Conservation (phyloP, 2,797 vertebrate species). For the Aeoliscus strigatus region DNA sequence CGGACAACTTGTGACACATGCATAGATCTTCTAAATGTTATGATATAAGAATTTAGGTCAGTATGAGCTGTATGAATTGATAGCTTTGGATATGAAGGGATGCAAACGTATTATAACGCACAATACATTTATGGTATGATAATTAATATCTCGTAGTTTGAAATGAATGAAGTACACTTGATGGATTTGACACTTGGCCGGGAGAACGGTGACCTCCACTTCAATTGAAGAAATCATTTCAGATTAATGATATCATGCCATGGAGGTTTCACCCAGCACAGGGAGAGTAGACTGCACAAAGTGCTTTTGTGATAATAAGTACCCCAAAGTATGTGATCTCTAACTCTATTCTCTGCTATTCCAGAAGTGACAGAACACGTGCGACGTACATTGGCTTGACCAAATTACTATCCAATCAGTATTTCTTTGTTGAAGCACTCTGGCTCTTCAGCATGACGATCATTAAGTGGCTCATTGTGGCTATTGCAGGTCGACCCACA, state of each 20-base stretch:
- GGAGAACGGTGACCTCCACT: too few species aligned
- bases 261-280: constrained; percentile 13
- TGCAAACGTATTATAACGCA: too few species aligned
- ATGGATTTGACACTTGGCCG: too few species aligned
- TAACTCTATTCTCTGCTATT: constrained; percentile 41
- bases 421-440: constrained; percentile 65
- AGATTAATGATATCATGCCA: constrained; percentile 7
- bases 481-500: constrained; percentile 61
- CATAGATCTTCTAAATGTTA: too few species aligned
- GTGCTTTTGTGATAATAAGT: constrained; percentile 40
- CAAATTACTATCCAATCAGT: constrained; percentile 68
- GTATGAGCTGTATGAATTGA: too few species aligned
- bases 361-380: constrained; percentile 56
- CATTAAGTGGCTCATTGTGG: constrained; percentile 71
- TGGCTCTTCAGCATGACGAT: constrained; percentile 52
- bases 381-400: constrained; percentile 55
- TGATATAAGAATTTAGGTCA: too few species aligned
- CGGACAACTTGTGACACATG: too few species aligned
- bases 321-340: constrained; percentile 39
- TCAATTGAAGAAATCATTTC: too few species aligned
- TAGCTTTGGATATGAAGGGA: too few species aligned
- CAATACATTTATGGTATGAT: too few species aligned
- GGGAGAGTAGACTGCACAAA: neutral
- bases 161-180: too few species aligned
- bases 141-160: too few species aligned